These are phyloP conservation scores for Lissonota sp. DNA, from an alignment of 2,888 invertebrate genomes.

Conservation along the genomic window DNA sequence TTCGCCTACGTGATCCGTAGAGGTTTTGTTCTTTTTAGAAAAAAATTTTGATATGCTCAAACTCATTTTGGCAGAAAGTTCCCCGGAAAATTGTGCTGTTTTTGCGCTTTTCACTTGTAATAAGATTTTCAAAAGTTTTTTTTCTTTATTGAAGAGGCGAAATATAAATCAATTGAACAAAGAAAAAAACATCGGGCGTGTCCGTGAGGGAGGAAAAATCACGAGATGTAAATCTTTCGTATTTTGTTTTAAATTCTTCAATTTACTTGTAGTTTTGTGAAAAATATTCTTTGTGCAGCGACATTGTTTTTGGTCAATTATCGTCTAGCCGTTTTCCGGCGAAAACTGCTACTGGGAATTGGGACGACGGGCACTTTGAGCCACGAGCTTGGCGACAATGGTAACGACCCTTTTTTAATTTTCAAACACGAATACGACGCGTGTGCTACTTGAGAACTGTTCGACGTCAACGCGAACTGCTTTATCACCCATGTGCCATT, in stretches of 20 bases:
- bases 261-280: too few relatives aligned
- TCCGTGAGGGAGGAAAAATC: neutral
- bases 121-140: neutral
- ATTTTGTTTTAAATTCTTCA: too few relatives aligned
- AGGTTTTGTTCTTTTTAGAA: constrained; percentile 77
- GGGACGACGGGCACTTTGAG: too few relatives aligned
- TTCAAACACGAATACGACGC: too few relatives aligned
- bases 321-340: too few relatives aligned
- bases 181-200: constrained; percentile 10
- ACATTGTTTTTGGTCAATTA: too few relatives aligned
- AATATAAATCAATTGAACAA: neutral
- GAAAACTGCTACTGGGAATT: too few relatives aligned
- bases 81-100: constrained; percentile 54
- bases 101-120: neutral
- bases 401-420: too few relatives aligned
- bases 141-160: neutral
- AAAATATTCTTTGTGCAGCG: too few relatives aligned
- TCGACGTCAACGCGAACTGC: constrained; percentile 37
- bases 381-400: too few relatives aligned
- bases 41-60: constrained; percentile 81
- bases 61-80: constrained; percentile 77
- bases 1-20: constrained; percentile 85
- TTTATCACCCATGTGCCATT: constrained; percentile 64
- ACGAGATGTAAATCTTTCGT: too few relatives aligned
- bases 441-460: too few relatives aligned